Conservation (phyloP, 2,888 invertebrate species). For the Bhutanitis thaidina region DNA sequence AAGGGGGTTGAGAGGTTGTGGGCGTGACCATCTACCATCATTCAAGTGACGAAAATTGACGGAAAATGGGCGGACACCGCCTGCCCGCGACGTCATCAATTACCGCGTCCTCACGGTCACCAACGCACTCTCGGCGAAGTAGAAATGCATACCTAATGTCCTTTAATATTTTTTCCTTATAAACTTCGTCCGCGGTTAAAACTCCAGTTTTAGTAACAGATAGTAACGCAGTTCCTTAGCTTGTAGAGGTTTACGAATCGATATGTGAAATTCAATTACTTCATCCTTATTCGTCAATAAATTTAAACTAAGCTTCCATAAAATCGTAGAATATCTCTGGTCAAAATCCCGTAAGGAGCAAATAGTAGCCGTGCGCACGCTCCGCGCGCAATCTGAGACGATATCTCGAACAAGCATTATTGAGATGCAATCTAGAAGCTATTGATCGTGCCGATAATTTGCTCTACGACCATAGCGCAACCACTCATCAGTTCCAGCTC, state of each 20-base stretch:
- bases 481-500: slow-evolving; percentile 66
- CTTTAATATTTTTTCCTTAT: slow-evolving; percentile 29
- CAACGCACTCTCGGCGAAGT: slow-evolving; percentile 46
- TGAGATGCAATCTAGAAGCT: slow-evolving; percentile 76
- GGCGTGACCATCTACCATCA: slow-evolving; percentile 76
- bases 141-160: slow-evolving; percentile 67
- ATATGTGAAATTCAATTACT: slow-evolving; percentile 1
- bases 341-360: slow-evolving; percentile 54
- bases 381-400: slow-evolving; percentile 57
- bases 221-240: background rate
- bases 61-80: slow-evolving; percentile 79
- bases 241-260: background rate
- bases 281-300: background rate
- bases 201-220: background rate
- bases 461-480: slow-evolving; percentile 67
- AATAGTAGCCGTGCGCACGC: slow-evolving; percentile 55
- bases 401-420: slow-evolving; percentile 68
- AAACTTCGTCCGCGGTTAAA: background rate
- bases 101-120: slow-evolving; percentile 74
- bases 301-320: slow-evolving; percentile 2
- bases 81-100: slow-evolving; percentile 78
- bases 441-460: slow-evolving; percentile 71
- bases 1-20: slow-evolving; percentile 38
- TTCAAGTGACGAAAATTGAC: slow-evolving; percentile 80
- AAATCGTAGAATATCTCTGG: background rate